Evolutionary conservation across 2,888 invertebrate genomes (phyloP).

Genomic region (Adelphocoris suturalis): DNA sequence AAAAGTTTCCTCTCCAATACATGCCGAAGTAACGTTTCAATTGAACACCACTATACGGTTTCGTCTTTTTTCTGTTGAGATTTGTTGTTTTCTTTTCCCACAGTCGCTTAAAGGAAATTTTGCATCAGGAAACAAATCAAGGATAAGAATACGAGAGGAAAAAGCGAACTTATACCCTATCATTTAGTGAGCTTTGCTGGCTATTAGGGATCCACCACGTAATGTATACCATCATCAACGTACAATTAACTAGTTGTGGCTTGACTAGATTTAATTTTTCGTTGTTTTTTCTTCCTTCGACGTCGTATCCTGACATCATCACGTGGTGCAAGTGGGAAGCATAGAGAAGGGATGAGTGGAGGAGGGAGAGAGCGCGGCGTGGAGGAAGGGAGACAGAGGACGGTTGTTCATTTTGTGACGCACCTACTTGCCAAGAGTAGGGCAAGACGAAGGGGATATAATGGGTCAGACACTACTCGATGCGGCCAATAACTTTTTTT

Average conservation of each 20-base stretch:
- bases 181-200: constrained; percentile 3
- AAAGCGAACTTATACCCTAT: background rate
- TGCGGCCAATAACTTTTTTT: constrained; percentile 61
- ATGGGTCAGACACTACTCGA: constrained; percentile 63
- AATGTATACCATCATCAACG: constrained; percentile 39
- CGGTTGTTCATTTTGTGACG: constrained; percentile 51
- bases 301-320: constrained; percentile 26
- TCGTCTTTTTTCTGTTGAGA: background rate
- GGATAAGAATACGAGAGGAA: background rate
- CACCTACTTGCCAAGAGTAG: constrained; percentile 54
- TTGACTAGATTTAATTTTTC: constrained; percentile 33
- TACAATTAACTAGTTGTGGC: constrained; percentile 25
- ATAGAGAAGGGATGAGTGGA: background rate
- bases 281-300: background rate
- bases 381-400: constrained; percentile 12
- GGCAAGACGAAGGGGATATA: constrained; percentile 54
- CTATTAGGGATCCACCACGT: constrained; percentile 42
- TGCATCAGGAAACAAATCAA: background rate
- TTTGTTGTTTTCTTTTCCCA: background rate
- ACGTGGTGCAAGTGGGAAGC: background rate
- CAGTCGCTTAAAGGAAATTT: background rate
- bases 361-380: constrained; percentile 2
- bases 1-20: background rate
- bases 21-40: constrained; percentile 3
- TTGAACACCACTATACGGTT: constrained; percentile 17